Evolutionary conservation across 2,888 invertebrate species (phyloP).

Genomic region (Opisthograptis luteolata): DNA sequence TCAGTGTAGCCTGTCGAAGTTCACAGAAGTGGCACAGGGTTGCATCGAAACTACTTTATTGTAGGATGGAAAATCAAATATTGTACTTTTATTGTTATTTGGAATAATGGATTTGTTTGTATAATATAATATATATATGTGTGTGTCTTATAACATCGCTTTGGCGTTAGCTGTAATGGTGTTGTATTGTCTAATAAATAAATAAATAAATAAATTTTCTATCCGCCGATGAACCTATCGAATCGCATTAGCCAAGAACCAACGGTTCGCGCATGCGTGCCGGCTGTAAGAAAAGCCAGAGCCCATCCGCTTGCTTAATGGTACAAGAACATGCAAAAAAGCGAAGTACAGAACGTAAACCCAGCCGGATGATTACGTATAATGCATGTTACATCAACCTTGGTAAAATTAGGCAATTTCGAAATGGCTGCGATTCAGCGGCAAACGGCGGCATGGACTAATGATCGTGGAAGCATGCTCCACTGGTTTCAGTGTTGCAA

Average conservation of each 20-base stretch:
- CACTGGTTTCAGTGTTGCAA: constrained; percentile 59
- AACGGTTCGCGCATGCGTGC: too few relatives aligned
- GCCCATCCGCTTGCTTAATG: constrained; percentile 9
- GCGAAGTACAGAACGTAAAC: constrained; percentile 20
- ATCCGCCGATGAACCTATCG: not conserved
- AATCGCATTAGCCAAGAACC: not conserved
- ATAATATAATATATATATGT: too few relatives aligned
- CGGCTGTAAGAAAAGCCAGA: constrained; percentile 1
- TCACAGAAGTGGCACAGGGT: too few relatives aligned
- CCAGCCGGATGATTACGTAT: constrained; percentile 25
- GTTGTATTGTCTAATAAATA: constrained; percentile 15
- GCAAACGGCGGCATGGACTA: constrained; percentile 48
- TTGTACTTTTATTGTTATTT: too few relatives aligned
- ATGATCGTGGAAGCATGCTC: constrained; percentile 70
- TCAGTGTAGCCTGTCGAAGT: too few relatives aligned
- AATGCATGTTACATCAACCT: constrained; percentile 44
- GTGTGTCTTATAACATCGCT: too few relatives aligned
- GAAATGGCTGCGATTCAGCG: constrained; percentile 48
- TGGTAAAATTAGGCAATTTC: constrained; percentile 54
- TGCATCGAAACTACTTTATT: too few relatives aligned
- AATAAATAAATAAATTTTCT: too few relatives aligned
- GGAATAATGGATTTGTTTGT: too few relatives aligned
- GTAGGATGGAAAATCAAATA: too few relatives aligned
- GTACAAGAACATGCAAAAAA: constrained; percentile 14
- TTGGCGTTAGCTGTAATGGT: too few relatives aligned